Evolutionary conservation across 53 echinoderm and acorn worm genomes (phyloP).

Genomic region (Mesocentrotus franciscanus): DNA sequence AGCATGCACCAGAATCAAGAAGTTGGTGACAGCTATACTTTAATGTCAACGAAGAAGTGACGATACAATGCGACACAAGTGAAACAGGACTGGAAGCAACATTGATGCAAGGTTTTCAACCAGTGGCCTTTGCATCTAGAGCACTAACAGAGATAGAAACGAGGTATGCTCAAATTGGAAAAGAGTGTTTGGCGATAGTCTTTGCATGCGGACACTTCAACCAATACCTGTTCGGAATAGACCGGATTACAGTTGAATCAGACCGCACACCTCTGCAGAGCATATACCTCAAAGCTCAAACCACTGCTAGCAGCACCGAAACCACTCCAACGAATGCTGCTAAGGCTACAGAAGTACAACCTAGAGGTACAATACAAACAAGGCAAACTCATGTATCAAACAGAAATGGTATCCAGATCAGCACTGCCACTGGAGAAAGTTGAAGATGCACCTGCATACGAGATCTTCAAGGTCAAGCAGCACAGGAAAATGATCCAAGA

Average conservation of each 20-base stretch:
- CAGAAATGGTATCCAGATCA: constrained; percentile 69
- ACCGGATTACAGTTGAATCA: constrained; percentile 59
- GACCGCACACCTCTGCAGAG: constrained; percentile 71
- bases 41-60: constrained; percentile 50
- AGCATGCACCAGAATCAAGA: constrained; percentile 58
- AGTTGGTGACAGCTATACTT: constrained; percentile 56
- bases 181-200: constrained; percentile 71
- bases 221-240: constrained; percentile 67
- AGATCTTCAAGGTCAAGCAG: not conserved
- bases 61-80: constrained; percentile 68
- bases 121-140: constrained; percentile 73
- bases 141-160: constrained; percentile 66
- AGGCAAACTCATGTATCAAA: constrained; percentile 67
- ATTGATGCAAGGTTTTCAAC: constrained; percentile 71
- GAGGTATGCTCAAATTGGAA: constrained; percentile 78
- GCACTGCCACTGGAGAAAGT: constrained; percentile 19
- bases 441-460: constrained; percentile 8
- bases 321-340: constrained; percentile 67
- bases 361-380: constrained; percentile 72
- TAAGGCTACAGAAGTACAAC: constrained; percentile 70
- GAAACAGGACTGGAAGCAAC: constrained; percentile 67
- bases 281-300: constrained; percentile 70
- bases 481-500: not conserved
- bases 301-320: constrained; percentile 62
- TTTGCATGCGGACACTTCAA: constrained; percentile 62